Conservation (phyloP, 2,888 invertebrate genomes). For the Drosophila koepferae region DNA sequence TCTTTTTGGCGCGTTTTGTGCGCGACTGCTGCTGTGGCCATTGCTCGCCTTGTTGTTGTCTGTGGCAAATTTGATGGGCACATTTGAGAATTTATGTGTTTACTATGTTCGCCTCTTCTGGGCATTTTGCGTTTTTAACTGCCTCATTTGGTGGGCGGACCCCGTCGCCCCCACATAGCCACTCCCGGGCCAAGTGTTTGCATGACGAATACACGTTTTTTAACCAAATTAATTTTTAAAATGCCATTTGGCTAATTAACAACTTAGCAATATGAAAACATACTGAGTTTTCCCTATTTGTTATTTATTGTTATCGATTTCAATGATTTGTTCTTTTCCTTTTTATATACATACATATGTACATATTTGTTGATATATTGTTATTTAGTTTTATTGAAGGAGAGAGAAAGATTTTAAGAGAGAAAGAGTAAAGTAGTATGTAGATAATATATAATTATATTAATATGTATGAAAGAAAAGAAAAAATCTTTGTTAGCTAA, state of each 20-base stretch:
- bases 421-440: no score
- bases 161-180: not conserved
- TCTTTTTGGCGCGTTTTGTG: constrained; percentile 34
- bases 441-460: no score
- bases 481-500: constrained; percentile 38
- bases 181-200: constrained; percentile 10
- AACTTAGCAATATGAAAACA: constrained; percentile 32
- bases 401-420: no score
- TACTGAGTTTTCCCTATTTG: constrained; percentile 35
- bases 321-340: constrained; percentile 24
- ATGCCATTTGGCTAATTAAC: constrained; percentile 66
- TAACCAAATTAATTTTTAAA: constrained; percentile 55
- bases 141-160: constrained; percentile 21
- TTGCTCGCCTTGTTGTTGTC: constrained; percentile 2
- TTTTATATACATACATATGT: not conserved
- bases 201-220: constrained; percentile 34
- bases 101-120: constrained; percentile 31
- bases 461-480: no score
- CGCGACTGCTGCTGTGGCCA: not conserved
- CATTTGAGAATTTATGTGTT: constrained; percentile 28
- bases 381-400: no score
- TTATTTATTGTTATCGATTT: constrained; percentile 53
- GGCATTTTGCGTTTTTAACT: constrained; percentile 16
- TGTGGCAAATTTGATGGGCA: constrained; percentile 30
- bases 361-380: not conserved